These are phyloP conservation scores for Notothenia rossii DNA, from an alignment of 2,113 vertebrate genomes.

Conservation along the genomic window DNA sequence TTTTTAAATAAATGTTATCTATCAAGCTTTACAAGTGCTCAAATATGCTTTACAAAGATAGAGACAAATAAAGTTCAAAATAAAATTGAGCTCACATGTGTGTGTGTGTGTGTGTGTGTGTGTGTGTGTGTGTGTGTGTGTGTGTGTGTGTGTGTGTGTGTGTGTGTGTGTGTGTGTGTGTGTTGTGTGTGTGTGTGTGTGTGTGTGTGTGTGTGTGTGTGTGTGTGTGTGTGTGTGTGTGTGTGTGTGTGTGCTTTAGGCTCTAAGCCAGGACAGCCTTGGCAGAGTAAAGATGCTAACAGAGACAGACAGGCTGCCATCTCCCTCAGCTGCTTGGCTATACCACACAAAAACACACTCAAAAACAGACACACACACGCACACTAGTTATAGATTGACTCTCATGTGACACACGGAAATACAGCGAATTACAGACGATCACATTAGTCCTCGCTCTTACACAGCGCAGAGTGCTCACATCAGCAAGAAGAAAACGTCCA, in stretches of 20 bases:
- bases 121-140: neutral
- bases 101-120: no score
- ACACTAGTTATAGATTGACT: neutral
- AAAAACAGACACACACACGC: neutral
- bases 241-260: conserved; percentile 25
- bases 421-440: conserved; percentile 37
- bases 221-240: conserved; percentile 2
- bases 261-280: conserved; percentile 54
- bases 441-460: conserved; percentile 40
- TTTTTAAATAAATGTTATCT: no score
- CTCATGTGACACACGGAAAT: neutral
- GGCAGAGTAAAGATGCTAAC: conserved; percentile 67
- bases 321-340: conserved; percentile 62
- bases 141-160: neutral
- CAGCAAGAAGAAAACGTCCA: conserved; percentile 54
- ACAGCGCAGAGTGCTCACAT: conserved; percentile 51
- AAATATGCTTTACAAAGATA: no score
- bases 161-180: neutral
- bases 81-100: no score
- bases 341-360: conserved; percentile 15
- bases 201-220: conserved; percentile 5
- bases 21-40: no score
- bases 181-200: neutral
- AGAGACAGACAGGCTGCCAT: conserved; percentile 72
- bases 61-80: no score